Percentiles rank a stretch among this genome's conserved stretches.
These are phyloP conservation scores for Maccullochella peelii DNA, from an alignment of 2,113 vertebrate genomes.

Conservation along the genomic window DNA sequence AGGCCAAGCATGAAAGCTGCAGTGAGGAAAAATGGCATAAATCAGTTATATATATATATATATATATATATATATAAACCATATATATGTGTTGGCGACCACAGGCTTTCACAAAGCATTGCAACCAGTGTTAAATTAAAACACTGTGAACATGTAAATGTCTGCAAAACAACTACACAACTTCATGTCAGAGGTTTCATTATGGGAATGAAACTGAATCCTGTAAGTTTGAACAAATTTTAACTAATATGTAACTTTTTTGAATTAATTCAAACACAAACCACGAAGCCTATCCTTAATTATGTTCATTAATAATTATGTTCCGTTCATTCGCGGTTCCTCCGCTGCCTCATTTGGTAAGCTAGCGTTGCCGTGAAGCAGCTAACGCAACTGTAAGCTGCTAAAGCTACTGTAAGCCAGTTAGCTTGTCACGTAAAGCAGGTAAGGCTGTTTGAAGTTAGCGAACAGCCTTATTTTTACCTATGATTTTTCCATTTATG, in stretches of 20 bases:
- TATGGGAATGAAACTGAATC: background rate
- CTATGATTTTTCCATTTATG: background rate
- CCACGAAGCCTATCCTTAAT: no score
- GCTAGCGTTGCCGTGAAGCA: background rate
- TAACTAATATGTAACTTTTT: no score
- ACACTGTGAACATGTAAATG: conserved; percentile 52
- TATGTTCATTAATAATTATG: no score
- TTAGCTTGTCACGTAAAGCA: background rate
- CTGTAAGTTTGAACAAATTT: background rate
- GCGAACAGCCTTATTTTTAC: no score
- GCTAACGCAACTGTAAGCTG: background rate
- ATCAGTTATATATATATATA: conserved; percentile 45
- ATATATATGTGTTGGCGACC: conserved; percentile 39
- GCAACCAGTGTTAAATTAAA: conserved; percentile 52
- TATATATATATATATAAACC: conserved; percentile 31
- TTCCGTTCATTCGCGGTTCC: background rate
- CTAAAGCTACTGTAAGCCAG: background rate
- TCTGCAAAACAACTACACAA: conserved; percentile 39
- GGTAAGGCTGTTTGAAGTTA: background rate
- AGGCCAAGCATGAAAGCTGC: conserved; percentile 59
- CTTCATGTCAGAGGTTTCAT: conserved; percentile 4
- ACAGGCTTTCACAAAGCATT: conserved; percentile 52
- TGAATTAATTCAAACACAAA: no score
- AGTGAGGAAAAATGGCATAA: conserved; percentile 45
- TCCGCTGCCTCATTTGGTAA: background rate